These are phyloP conservation scores for Elephantulus edwardii DNA, from an alignment of 2,113 vertebrate genomes.

Conservation along the genomic window DNA sequence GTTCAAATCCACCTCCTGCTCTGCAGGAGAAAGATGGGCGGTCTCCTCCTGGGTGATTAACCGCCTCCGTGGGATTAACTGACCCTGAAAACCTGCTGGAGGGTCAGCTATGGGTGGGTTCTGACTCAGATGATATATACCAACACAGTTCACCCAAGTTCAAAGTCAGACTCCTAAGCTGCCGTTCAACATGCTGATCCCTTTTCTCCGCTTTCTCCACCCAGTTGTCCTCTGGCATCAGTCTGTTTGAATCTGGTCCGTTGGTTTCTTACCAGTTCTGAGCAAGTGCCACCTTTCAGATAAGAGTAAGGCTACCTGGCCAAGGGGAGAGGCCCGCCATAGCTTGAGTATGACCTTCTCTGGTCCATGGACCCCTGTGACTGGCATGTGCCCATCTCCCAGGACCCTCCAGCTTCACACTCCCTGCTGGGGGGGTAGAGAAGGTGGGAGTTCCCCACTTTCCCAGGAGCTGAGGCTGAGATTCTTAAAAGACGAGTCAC, in stretches of 20 bases:
- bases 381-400: background rate
- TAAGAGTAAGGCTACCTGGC: background rate
- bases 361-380: accelerated
- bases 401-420: background rate
- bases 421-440: background rate
- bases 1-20: too few relatives aligned
- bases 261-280: background rate
- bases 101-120: accelerated
- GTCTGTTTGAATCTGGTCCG: background rate
- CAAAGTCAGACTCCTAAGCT: background rate
- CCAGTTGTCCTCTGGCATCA: accelerated
- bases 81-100: too few relatives aligned
- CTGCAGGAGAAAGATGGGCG: too few relatives aligned
- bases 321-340: background rate
- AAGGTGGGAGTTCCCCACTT: background rate
- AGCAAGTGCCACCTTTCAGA: background rate
- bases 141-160: too few relatives aligned
- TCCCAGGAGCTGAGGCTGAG: slow-evolving; percentile 41
- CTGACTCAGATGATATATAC: too few relatives aligned
- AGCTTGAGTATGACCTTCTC: too few relatives aligned
- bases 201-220: background rate
- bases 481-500: slow-evolving; percentile 36
- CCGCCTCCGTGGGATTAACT: too few relatives aligned
- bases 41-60: too few relatives aligned
- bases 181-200: background rate